phyloP scores from a whole-genome alignment of 1,140 invertebrate species.

The Frieseomelitta varia region DNA sequence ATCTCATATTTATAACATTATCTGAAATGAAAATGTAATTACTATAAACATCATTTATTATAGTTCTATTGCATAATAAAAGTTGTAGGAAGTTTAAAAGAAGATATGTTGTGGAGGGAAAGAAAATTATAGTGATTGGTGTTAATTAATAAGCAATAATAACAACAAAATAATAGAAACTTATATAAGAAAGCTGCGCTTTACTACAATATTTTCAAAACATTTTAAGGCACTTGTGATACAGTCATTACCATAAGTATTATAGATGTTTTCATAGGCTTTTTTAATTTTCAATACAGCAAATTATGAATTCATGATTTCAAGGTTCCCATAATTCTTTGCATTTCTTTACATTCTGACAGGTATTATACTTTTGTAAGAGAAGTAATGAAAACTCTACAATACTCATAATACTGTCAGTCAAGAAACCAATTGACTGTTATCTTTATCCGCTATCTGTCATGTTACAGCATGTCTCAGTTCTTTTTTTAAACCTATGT shows the following conservation, averaged over 20 bases:
- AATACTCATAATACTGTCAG: constrained; percentile 63
- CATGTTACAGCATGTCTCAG: constrained; percentile 29
- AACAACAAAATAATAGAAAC: constrained; percentile 17
- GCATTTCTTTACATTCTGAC: constrained; percentile 10
- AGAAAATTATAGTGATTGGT: neutral
- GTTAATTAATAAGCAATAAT: constrained; percentile 2
- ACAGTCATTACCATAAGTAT: constrained; percentile 51
- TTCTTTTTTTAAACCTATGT: constrained; percentile 2
- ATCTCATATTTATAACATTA: constrained; percentile 23
- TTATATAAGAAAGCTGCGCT: constrained; percentile 60
- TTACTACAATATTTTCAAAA: constrained; percentile 67
- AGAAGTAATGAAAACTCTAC: constrained; percentile 58
- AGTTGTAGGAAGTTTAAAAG: constrained; percentile 5
- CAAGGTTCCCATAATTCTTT: neutral
- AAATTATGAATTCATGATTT: neutral
- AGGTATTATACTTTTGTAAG: neutral
- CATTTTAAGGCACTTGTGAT: constrained; percentile 72
- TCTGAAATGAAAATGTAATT: constrained; percentile 17
- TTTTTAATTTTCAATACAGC: neutral
- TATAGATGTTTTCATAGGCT: constrained; percentile 41
- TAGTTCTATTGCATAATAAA: neutral
- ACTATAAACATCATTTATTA: constrained; percentile 31
- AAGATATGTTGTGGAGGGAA: neutral
- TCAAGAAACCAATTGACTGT: constrained; percentile 31
- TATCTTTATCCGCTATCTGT: constrained; percentile 46